Percentiles rank a stretch among this genome's conserved stretches.
phyloP scores from a whole-genome alignment of 2,113 vertebrate genomes.

The Drymodes brunneopygia region DNA sequence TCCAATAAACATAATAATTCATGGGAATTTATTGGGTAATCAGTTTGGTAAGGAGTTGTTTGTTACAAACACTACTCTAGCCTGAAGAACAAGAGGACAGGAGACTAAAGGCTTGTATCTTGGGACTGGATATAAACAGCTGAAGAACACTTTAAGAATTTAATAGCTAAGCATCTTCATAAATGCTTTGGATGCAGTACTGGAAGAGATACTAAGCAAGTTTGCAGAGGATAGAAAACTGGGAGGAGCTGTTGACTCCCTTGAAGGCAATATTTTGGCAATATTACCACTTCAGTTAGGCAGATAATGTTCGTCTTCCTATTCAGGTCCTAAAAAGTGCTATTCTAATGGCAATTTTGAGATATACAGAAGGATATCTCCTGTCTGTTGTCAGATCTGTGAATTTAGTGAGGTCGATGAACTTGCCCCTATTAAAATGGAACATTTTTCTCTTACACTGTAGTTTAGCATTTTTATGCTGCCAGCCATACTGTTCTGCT shows the following conservation, averaged over 20 bases:
- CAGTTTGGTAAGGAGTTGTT: not conserved
- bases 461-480: not conserved
- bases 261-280: not conserved
- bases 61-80: not conserved
- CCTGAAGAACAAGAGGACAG: not conserved
- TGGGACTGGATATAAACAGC: not conserved
- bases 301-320: not conserved
- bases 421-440: not conserved
- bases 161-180: not conserved
- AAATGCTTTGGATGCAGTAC: not conserved
- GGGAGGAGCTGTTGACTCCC: not conserved
- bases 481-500: not conserved
- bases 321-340: not conserved
- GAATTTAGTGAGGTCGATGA: not conserved
- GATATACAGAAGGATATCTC: not conserved
- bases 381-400: not conserved
- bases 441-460: not conserved
- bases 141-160: not conserved
- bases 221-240: not conserved
- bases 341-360: not conserved
- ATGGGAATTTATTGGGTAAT: not conserved
- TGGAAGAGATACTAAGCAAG: not conserved
- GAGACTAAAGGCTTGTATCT: not conserved
- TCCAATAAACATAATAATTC: not conserved
- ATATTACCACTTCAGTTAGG: not conserved